Conservation (phyloP, 2,797 vertebrate species). For the Borostomias antarcticus region DNA sequence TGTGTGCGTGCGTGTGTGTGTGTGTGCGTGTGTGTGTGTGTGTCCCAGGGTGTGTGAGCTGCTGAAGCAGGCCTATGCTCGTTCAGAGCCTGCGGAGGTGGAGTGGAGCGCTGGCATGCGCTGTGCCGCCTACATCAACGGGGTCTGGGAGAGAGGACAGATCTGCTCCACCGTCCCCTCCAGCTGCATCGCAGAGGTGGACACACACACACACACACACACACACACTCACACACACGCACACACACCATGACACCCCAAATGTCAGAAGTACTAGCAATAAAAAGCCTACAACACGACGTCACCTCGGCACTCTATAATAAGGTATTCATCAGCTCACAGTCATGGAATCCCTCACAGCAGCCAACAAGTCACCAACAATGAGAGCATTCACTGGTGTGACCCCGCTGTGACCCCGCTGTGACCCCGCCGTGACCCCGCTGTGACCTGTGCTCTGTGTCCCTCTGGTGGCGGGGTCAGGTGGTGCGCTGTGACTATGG, state of each 20-base stretch:
- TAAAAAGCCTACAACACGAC: too few species aligned
- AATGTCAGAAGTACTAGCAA: too few species aligned
- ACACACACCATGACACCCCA: too few species aligned
- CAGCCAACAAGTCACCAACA: too few species aligned
- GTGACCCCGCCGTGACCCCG: too few species aligned
- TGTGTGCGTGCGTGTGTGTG: neutral
- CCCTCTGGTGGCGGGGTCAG: constrained; percentile 61
- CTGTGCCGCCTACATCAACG: neutral
- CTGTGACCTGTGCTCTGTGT: too few species aligned
- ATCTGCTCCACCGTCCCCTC: neutral
- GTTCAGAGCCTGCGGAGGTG: neutral
- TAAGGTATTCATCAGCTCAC: neutral
- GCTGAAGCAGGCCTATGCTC: constrained; percentile 4
- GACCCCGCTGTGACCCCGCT: too few species aligned
- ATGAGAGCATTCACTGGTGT: too few species aligned
- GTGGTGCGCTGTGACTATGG: constrained; percentile 88
- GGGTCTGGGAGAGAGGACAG: neutral
- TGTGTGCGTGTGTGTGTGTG: neutral
- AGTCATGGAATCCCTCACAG: neutral
- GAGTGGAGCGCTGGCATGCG: constrained; percentile 3
- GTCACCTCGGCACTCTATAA: too few species aligned
- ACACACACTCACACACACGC: neutral
- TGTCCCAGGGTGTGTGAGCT: constrained; percentile 11
- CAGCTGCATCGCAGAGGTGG: neutral
- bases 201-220: too few species aligned